A percentile compares a stretch with the other conserved stretches of the same genome.
These are phyloP conservation scores for Chironomus tentans DNA, from an alignment of 2,888 invertebrate genomes.

Conservation along the genomic window DNA sequence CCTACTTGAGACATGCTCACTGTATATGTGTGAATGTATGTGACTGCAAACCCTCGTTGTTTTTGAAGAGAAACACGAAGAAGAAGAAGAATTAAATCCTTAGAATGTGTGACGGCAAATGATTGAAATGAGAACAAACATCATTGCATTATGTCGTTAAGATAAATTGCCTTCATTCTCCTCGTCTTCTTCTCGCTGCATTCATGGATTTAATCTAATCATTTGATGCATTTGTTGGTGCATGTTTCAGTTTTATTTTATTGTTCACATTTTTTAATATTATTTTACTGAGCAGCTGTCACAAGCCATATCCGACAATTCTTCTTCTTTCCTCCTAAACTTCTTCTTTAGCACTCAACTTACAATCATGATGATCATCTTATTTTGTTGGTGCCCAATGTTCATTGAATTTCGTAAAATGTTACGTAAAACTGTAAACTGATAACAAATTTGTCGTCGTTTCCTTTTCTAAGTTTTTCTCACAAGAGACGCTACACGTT, in stretches of 20 bases:
- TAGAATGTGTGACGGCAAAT: background rate
- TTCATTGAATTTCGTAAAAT: background rate
- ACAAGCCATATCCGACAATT: background rate
- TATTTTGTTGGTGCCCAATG: background rate
- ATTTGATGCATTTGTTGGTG: constrained; percentile 5
- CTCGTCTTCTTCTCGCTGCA: background rate
- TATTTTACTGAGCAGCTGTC: background rate
- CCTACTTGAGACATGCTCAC: background rate
- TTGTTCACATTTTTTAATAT: background rate
- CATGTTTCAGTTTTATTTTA: background rate
- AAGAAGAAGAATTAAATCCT: background rate
- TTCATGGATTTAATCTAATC: constrained; percentile 2
- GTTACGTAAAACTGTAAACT: background rate
- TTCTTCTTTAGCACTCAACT: too few relatives aligned
- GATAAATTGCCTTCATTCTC: background rate
- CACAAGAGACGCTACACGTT: background rate
- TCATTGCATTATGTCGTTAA: background rate
- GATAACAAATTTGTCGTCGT: background rate
- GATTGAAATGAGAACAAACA: background rate
- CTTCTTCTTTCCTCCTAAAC: too few relatives aligned
- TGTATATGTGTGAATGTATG: background rate
- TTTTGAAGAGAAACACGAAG: background rate
- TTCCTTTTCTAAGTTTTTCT: background rate
- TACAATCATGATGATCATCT: too few relatives aligned
- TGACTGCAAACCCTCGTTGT: background rate